phyloP scores from a whole-genome alignment of 2,797 vertebrate species.

The Sorex maritimensis region DNA sequence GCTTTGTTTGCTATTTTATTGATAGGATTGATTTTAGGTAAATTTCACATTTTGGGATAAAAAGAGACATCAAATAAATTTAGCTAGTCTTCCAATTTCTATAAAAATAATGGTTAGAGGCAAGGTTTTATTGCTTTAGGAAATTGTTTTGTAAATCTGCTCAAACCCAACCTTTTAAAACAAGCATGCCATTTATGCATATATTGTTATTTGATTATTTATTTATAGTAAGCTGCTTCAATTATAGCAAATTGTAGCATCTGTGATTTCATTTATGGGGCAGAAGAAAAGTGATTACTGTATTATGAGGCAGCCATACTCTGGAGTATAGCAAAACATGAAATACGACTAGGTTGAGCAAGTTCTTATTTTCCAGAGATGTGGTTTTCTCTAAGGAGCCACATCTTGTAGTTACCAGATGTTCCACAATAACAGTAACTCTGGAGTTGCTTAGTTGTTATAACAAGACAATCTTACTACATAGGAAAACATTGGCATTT shows the following conservation, averaged over 20 bases:
- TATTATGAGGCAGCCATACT: conserved; percentile 85
- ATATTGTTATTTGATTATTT: conserved; percentile 88
- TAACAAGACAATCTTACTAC: conserved; percentile 89
- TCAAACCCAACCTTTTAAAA: conserved; percentile 31
- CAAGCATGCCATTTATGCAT: conserved; percentile 76
- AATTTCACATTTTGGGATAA: neutral
- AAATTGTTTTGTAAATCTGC: conserved; percentile 18
- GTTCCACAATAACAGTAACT: conserved; percentile 89
- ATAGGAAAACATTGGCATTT: conserved; percentile 88
- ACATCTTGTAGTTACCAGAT: conserved; percentile 91
- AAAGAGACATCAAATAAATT: neutral
- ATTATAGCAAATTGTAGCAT: conserved; percentile 86
- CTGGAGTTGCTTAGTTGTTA: conserved; percentile 87
- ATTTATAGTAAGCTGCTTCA: conserved; percentile 86
- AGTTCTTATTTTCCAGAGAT: conserved; percentile 88
- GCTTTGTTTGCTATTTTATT: conserved; percentile 42
- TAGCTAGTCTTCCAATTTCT: neutral
- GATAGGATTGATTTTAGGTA: neutral
- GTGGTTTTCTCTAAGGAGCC: conserved; percentile 89
- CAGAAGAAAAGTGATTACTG: conserved; percentile 87
- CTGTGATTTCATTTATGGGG: conserved; percentile 88
- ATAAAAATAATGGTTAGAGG: neutral
- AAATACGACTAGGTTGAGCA: conserved; percentile 88
- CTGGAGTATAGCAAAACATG: conserved; percentile 89
- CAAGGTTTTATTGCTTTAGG: neutral